These are phyloP conservation scores for Hedya salicella DNA, from an alignment of 2,888 invertebrate species.

Conservation along the genomic window DNA sequence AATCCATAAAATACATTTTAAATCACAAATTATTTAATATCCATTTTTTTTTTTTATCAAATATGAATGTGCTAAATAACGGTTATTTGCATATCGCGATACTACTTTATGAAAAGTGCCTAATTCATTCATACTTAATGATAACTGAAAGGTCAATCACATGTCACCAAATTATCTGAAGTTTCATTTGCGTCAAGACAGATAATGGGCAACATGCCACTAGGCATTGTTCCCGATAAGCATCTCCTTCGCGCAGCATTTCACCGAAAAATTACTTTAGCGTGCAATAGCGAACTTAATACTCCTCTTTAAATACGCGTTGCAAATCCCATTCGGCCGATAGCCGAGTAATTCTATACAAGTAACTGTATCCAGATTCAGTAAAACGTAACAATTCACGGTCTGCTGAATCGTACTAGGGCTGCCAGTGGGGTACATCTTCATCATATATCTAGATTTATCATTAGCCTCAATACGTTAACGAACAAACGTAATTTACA, in stretches of 20 bases:
- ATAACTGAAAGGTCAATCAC: constrained; percentile 46
- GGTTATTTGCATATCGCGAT: constrained; percentile 4
- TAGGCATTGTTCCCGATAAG: constrained; percentile 33
- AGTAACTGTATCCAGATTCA: constrained; percentile 45
- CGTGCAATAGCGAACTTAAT: background rate
- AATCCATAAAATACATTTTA: no score
- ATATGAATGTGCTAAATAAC: background rate
- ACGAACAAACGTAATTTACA: no score
- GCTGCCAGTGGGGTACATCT: constrained; percentile 21
- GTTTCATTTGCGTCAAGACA: constrained; percentile 63
- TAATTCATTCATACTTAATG: constrained; percentile 32
- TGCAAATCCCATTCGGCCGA: constrained; percentile 25
- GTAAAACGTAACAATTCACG: constrained; percentile 61
- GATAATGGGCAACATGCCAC: constrained; percentile 51
- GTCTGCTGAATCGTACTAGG: constrained; percentile 51
- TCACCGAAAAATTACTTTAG: background rate
- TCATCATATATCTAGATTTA: background rate
- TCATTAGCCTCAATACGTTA: no score
- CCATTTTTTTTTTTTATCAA: no score
- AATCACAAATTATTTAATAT: no score
- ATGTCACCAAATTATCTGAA: constrained; percentile 56
- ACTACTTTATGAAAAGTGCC: constrained; percentile 32
- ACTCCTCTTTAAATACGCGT: background rate
- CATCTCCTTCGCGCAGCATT: background rate
- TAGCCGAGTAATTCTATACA: constrained; percentile 34